Base-by-base conservation (phyloP, 1,140 invertebrate species). In the Schlechtendalia chinensis region DNA sequence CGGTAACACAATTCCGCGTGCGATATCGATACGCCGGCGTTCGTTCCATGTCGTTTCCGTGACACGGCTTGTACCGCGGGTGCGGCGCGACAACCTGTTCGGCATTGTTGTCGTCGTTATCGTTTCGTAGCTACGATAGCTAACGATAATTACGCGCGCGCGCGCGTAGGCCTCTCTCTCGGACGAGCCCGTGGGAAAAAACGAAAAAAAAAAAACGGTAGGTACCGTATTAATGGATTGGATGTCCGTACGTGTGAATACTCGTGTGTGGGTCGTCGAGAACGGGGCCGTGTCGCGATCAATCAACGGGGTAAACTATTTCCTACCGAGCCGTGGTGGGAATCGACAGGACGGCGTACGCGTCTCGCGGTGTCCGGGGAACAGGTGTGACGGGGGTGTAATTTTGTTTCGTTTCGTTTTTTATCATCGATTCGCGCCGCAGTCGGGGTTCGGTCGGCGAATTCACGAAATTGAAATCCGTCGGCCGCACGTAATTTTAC, bases 251-350 rank as follows among this genome's bases (percentile, higher is more conserved):
- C 16, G 16, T 54, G 17, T 19, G 47, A 2, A n/a, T 24, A 12
- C 12, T 6, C 53, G 14, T 65, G 29, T 39, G 19, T 65, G 19
- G 19, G 19, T 12, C 29, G 19, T 12, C n/a, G 32, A 2, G 29
- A 8, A 22, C 17, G 65, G 39, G 27, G 72, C 29, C 47, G 47
- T n/a, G 69, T 14, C 11, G 75, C 75, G 50, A 79, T 79, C 75
- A 79, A 79, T 79, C 75, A 79, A 79, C 75, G 56, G 47, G n/a
- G 56, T 79, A 79, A 79, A 79, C 75, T 61, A 79, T 79, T 79
- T 79, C 75, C 75, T 79, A n/a, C n/a, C n/a, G n/a, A n/a, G n/a
- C 59, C 39, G 75, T 58, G 61, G 54, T 79, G 75, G 58, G 58
- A 39, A 58, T 45, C 4, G 39, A 45, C 39, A 45, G 39, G 39